Evolutionary conservation across 2,888 invertebrate species (phyloP).

Genomic region (Drosophila dives): DNA sequence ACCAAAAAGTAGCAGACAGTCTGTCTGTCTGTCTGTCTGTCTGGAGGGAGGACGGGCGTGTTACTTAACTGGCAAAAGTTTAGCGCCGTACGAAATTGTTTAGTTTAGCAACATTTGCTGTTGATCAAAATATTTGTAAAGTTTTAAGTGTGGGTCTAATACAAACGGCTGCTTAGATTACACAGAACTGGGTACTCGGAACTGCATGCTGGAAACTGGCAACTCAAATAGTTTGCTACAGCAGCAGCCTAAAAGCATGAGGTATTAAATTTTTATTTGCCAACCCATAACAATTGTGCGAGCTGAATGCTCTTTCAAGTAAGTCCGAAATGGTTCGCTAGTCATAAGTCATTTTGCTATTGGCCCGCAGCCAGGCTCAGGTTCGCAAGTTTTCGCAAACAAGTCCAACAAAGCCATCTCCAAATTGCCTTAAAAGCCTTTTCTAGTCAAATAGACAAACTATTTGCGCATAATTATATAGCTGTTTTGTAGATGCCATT

Average conservation of each 20-base stretch:
- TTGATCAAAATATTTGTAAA: conserved; percentile 60
- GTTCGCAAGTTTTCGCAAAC: conserved; percentile 64
- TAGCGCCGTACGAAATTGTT: conserved; percentile 59
- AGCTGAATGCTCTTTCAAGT: conserved; percentile 19
- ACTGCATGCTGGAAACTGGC: conserved; percentile 20
- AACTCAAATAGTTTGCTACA: conserved; percentile 58
- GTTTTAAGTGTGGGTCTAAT: conserved; percentile 44
- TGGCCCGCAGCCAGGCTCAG: conserved; percentile 63
- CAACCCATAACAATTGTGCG: conserved; percentile 64
- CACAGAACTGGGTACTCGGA: conserved; percentile 12
- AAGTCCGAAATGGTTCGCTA: conserved; percentile 30
- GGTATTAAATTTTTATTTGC: conserved; percentile 76
- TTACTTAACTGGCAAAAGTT: conserved; percentile 46
- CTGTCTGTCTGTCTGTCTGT: conserved; percentile 37
- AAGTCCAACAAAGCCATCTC: conserved; percentile 75
- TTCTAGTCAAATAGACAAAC: conserved; percentile 67
- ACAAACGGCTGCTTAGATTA: conserved; percentile 51
- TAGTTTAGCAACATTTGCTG: conserved; percentile 63
- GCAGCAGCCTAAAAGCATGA: conserved; percentile 62
- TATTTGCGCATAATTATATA: conserved; percentile 79
- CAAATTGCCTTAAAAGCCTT: conserved; percentile 82
- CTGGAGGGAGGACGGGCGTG: not conserved
- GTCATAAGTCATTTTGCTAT: conserved; percentile 65
- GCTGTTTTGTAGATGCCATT: conserved; percentile 48
- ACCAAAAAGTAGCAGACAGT: conserved; percentile 47